Percentiles rank a stretch among this genome's conserved stretches.
Evolutionary conservation across 2,797 vertebrate genomes (phyloP).

Genomic region (Oryzias sinensis): DNA sequence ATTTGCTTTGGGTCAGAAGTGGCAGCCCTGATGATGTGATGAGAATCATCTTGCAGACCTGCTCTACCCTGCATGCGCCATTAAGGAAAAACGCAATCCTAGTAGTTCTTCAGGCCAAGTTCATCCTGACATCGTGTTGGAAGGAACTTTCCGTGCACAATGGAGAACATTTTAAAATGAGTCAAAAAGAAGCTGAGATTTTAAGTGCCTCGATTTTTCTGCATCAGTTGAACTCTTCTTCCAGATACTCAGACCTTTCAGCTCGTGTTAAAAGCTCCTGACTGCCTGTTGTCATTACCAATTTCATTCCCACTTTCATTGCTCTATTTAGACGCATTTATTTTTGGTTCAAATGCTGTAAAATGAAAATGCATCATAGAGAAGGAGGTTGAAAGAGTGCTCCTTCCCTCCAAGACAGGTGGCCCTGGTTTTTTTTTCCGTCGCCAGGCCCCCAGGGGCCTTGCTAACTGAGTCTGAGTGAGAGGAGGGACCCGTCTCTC

Average conservation of each 20-base stretch:
- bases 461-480: conserved; percentile 65
- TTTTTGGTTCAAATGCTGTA: conserved; percentile 81
- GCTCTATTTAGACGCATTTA: conserved; percentile 82
- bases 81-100: conserved; percentile 40
- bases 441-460: conserved; percentile 75
- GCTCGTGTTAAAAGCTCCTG: conserved; percentile 53
- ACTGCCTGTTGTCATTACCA: conserved; percentile 62
- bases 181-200: conserved; percentile 68
- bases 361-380: conserved; percentile 60
- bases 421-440: conserved; percentile 68
- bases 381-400: conserved; percentile 63
- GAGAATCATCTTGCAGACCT: conserved; percentile 50
- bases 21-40: conserved; percentile 69
- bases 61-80: conserved; percentile 11
- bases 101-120: conserved; percentile 38
- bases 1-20: conserved; percentile 76
- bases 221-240: conserved; percentile 33
- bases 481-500: conserved; percentile 74
- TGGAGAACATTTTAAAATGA: conserved; percentile 41
- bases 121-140: conserved; percentile 39
- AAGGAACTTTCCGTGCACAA: conserved; percentile 38
- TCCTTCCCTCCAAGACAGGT: conserved; percentile 77
- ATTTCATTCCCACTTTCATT: conserved; percentile 78
- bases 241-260: conserved; percentile 58
- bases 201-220: conserved; percentile 54